Percentiles rank a stretch among this genome's conserved stretches.
Evolutionary conservation across 2,888 invertebrate species (phyloP).

Genomic region (Mystacides longicornis): DNA sequence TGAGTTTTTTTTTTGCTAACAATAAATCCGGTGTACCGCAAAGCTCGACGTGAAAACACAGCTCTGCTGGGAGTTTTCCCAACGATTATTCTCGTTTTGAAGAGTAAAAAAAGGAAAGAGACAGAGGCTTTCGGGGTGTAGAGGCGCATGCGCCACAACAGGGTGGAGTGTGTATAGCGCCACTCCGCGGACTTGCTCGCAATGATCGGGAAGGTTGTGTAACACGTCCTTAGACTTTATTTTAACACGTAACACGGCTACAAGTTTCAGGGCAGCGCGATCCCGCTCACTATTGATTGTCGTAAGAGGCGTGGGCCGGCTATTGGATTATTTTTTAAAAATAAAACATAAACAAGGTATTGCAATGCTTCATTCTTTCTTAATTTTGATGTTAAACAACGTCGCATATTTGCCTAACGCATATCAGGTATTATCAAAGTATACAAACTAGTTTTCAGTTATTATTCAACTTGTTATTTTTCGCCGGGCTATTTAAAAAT

Average conservation of each 20-base stretch:
- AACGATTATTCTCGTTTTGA: not conserved
- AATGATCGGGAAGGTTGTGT: not conserved
- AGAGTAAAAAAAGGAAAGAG: not conserved
- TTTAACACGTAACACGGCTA: not conserved
- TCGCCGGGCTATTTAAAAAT: too few relatives aligned
- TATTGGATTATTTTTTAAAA: conserved; percentile 2
- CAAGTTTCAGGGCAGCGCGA: not conserved
- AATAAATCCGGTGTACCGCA: not conserved
- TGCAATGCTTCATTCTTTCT: not conserved
- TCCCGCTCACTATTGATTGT: not conserved
- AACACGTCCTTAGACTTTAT: not conserved
- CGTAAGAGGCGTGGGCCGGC: not conserved
- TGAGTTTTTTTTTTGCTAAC: not conserved
- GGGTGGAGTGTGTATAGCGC: not conserved
- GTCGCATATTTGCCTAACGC: too few relatives aligned
- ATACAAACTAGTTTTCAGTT: too few relatives aligned
- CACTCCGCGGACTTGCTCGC: not conserved
- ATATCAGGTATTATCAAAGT: too few relatives aligned
- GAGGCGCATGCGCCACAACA: not conserved
- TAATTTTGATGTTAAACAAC: too few relatives aligned
- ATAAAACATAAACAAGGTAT: conserved; percentile 1
- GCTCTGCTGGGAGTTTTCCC: not conserved
- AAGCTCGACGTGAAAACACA: not conserved
- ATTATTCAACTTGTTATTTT: too few relatives aligned
- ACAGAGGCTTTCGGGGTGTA: not conserved